These are phyloP conservation scores for Crocidura indochinensis DNA, from an alignment of 2,797 vertebrate genomes.

Conservation along the genomic window DNA sequence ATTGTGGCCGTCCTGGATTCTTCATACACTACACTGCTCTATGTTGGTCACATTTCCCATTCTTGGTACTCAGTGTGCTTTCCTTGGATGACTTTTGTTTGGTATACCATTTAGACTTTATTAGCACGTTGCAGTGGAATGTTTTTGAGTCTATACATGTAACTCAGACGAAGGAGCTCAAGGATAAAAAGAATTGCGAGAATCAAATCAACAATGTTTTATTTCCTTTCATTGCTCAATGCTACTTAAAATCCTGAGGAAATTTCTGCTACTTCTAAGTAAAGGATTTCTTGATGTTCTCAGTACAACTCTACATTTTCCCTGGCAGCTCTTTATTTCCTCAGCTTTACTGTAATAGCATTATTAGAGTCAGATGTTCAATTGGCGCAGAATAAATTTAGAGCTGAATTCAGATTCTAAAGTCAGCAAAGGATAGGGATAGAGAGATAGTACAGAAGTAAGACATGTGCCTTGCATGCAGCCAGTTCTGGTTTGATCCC, in stretches of 20 bases:
- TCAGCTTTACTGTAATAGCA: slow-evolving; percentile 14
- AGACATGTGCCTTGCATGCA: no score
- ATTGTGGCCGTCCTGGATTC: slow-evolving; percentile 69
- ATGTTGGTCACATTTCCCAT: slow-evolving; percentile 41
- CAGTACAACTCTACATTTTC: slow-evolving; percentile 38
- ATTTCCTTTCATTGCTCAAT: slow-evolving; percentile 53
- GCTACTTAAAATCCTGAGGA: slow-evolving; percentile 49
- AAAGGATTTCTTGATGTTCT: slow-evolving; percentile 47
- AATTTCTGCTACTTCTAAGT: slow-evolving; percentile 44
- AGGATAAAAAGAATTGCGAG: slow-evolving; percentile 10
- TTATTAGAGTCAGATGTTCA: neutral
- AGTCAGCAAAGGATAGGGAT: no score
- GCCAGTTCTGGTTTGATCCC: no score
- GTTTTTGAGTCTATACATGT: slow-evolving; percentile 38
- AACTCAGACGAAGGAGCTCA: neutral
- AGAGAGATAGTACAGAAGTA: no score
- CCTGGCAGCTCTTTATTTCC: neutral
- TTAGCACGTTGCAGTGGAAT: slow-evolving; percentile 27
- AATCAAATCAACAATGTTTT: slow-evolving; percentile 36
- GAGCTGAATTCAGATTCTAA: no score
- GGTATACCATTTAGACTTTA: slow-evolving; percentile 4
- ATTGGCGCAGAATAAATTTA: no score
- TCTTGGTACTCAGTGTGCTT: slow-evolving; percentile 58
- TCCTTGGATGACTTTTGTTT: slow-evolving; percentile 66
- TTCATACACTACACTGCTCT: slow-evolving; percentile 46